A percentile compares a stretch with the other conserved stretches of the same genome.
Evolutionary conservation across 2,888 invertebrate genomes (phyloP).

Genomic region (Lithophane ornitopus): DNA sequence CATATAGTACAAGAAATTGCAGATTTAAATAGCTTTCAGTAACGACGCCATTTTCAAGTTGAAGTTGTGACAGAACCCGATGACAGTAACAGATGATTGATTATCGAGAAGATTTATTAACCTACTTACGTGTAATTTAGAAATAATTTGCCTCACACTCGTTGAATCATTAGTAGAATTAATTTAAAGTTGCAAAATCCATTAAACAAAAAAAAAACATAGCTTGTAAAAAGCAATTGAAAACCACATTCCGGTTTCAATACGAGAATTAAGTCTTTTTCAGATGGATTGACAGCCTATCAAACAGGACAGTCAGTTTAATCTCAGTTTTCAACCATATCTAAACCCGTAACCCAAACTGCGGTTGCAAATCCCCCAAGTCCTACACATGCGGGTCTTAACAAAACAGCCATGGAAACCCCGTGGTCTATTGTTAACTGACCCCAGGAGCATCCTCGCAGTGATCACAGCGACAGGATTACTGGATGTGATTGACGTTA

Average conservation of each 20-base stretch:
- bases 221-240: conserved; percentile 8
- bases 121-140: conserved; percentile 26
- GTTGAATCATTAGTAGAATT: conserved; percentile 26
- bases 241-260: background rate
- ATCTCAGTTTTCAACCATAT: conserved; percentile 31
- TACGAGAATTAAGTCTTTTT: background rate
- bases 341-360: conserved; percentile 25
- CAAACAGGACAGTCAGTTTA: conserved; percentile 13
- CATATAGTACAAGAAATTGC: conserved; percentile 33
- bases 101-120: conserved; percentile 57
- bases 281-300: background rate
- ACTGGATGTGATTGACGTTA: conserved; percentile 40
- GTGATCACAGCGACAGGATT: conserved; percentile 44
- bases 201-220: conserved; percentile 1
- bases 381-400: conserved; percentile 53
- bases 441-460: conserved; percentile 59
- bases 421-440: conserved; percentile 66
- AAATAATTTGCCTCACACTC: conserved; percentile 36
- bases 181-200: conserved; percentile 24
- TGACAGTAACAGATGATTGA: conserved; percentile 50
- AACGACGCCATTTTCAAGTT: conserved; percentile 37
- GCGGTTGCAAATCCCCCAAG: conserved; percentile 45
- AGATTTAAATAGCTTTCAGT: conserved; percentile 34
- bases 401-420: conserved; percentile 46
- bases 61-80: conserved; percentile 44